Evolutionary conservation across 2,113 vertebrate genomes (phyloP), one percentile per base, ranked within the genome.

Genomic region (Hippopotamus amphibius): DNA sequence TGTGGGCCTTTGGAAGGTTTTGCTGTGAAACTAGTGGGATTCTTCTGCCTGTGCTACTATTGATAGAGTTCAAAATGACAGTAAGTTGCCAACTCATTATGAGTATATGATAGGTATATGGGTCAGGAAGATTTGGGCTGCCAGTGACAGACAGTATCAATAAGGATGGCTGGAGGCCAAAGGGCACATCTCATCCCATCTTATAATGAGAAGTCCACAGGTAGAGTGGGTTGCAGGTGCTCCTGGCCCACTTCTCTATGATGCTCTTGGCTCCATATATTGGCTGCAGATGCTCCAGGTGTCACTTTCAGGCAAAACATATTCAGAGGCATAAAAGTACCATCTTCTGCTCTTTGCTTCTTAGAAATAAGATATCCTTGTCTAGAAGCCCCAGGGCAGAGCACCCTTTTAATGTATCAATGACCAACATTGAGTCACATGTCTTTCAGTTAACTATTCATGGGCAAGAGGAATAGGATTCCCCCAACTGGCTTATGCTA

Each of bases 21-120:
- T 28, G 2, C 17, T 22, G 6, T 69, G 37, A 41, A 77, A 19
- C 8, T 28, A 66, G 17, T 46, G n/a, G 21, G 30, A 37, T 68
- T 41, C 9, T 79, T 90, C 24, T 48, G 6, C 37, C 33, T 53
- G 0, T 22, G 5, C 43, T 55, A 3, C 19, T 81, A 37, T 43
- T 28, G 43, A 50, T 8, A 43, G 77, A 74, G 41, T 90, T 94
- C 50, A 90, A 61, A 85, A 63, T 30, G 17, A 30, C 12, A 57
- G 55, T 43, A 69, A 97, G 90, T 63, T 41, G 30, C 68, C 95
- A 96, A 71, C 92, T 97, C 88, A 96, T 96, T 95, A 92, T 66
- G 9, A 57, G 61, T 87, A 95, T 55, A 30, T 72, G 33, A 11
- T n/a, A 41, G 21, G 8, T 15, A 37, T 41, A 21, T 7, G 15